These are phyloP conservation scores for Dicyrtomina minuta DNA, from an alignment of 2,888 invertebrate species.

Conservation along the genomic window DNA sequence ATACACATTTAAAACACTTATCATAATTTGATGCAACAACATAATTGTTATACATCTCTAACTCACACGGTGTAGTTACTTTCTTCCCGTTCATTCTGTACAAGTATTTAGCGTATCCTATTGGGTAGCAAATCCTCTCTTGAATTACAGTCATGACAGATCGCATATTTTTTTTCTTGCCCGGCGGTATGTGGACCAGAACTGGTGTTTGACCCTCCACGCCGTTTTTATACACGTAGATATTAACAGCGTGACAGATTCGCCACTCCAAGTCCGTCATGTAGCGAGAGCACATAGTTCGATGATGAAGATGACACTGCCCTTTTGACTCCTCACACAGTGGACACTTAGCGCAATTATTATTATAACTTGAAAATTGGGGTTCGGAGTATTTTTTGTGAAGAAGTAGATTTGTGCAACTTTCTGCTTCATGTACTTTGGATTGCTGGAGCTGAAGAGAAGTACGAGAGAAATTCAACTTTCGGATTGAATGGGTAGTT, in stretches of 20 bases:
- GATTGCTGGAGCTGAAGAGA: too few species aligned
- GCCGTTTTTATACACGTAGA: conserved; percentile 52
- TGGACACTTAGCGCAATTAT: conserved; percentile 10
- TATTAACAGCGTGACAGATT: conserved; percentile 53
- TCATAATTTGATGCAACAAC: conserved; percentile 52
- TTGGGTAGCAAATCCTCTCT: conserved; percentile 50
- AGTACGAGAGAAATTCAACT: too few species aligned
- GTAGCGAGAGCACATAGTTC: conserved; percentile 21
- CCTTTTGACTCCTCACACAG: conserved; percentile 6
- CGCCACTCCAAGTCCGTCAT: conserved; percentile 50
- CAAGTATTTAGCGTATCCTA: conserved; percentile 50
- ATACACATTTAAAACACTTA: conserved; percentile 45
- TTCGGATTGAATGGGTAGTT: too few species aligned
- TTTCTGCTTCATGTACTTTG: conserved; percentile 9
- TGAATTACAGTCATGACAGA: conserved; percentile 47
- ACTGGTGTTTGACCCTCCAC: conserved; percentile 48
- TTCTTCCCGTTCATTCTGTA: conserved; percentile 52
- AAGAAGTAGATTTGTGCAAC: conserved; percentile 6
- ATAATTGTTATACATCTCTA: conserved; percentile 53
- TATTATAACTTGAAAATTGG: not conserved
- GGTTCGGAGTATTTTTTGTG: not conserved
- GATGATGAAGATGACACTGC: conserved; percentile 22
- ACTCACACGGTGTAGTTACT: conserved; percentile 49
- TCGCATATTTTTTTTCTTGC: conserved; percentile 51
- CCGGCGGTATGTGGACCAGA: conserved; percentile 50